phyloP scores from a whole-genome alignment of 2,113 vertebrate genomes.

The Sander lucioperca region DNA sequence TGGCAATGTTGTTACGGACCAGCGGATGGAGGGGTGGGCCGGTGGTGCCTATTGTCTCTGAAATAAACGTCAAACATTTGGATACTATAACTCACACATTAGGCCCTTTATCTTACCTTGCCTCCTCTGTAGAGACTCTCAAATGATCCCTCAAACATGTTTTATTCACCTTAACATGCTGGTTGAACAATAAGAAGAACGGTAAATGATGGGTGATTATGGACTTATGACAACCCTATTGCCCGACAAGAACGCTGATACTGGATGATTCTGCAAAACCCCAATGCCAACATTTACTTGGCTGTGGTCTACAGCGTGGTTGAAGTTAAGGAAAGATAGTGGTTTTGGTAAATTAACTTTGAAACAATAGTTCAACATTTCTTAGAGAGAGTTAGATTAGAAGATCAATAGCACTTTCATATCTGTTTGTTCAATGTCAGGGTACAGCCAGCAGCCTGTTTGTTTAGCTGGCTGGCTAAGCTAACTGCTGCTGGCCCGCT shows the following conservation, averaged over 20 bases:
- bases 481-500: not conserved
- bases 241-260: not conserved
- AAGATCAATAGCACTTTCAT: not conserved
- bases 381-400: not conserved
- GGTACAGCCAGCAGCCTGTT: not conserved
- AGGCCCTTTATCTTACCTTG: not conserved
- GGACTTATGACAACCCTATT: not conserved
- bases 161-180: not conserved
- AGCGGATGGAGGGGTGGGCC: not conserved
- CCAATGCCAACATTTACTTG: too few relatives aligned
- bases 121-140: not conserved
- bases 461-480: not conserved
- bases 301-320: too few relatives aligned
- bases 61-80: not conserved
- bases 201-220: not conserved
- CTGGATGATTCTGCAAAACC: not conserved
- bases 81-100: not conserved
- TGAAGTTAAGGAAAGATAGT: too few relatives aligned
- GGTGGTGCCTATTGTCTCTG: not conserved
- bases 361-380: not conserved
- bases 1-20: not conserved
- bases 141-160: not conserved
- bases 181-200: not conserved
- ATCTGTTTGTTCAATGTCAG: not conserved
- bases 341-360: not conserved